Conservation (phyloP, 2,888 invertebrate species). For the Eupithecia centaureata region DNA sequence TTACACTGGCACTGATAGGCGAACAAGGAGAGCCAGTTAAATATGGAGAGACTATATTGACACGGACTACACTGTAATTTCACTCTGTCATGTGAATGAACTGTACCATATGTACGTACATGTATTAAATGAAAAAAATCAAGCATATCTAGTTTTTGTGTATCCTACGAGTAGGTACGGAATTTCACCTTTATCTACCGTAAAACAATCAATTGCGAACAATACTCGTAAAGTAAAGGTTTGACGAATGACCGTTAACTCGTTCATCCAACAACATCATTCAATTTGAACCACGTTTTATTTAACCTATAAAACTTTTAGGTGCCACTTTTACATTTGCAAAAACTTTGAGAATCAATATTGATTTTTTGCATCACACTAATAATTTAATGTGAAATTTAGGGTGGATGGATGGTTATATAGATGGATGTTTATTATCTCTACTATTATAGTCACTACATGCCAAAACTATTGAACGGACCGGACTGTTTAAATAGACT, state of each 20-base stretch:
- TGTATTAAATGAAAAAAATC: background rate
- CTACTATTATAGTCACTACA: no score
- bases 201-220: background rate
- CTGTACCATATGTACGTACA: background rate
- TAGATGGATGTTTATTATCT: no score
- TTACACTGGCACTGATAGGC: conserved; percentile 50
- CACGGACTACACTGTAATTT: background rate
- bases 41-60: background rate
- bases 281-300: conserved; percentile 1
- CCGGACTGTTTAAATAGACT: no score
- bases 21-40: conserved; percentile 19
- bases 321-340: background rate
- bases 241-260: conserved; percentile 6
- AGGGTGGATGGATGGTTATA: no score
- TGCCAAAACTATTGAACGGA: no score
- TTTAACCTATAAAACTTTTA: conserved; percentile 9
- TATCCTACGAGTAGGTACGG: background rate
- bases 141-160: background rate
- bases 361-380: background rate
- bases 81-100: background rate
- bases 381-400: no score
- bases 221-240: background rate
- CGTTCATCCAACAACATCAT: background rate
- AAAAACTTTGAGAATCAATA: background rate
- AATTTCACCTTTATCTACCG: background rate